A percentile compares a stretch with the other conserved stretches of the same genome.
Conservation (phyloP, 30 jellyfish, hydroid and myxozoan species). For the Pelagia noctiluca region DNA sequence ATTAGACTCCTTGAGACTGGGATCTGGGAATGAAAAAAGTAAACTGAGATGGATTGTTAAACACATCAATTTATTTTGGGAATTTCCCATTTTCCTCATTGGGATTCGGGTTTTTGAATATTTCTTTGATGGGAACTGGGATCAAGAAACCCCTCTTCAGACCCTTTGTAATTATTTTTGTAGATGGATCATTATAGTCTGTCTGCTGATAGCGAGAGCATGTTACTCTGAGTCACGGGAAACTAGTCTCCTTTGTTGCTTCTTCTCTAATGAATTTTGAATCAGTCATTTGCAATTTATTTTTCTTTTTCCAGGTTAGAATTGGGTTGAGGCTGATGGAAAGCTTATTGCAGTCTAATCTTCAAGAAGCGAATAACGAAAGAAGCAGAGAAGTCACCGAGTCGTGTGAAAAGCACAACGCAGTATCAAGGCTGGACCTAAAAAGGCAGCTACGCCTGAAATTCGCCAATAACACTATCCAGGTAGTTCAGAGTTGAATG, state of each 20-base stretch:
- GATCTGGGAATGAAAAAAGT: no score
- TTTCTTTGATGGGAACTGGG: no score
- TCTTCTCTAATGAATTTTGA: background rate
- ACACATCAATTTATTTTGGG: no score
- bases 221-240: background rate
- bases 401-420: background rate
- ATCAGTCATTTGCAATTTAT: background rate
- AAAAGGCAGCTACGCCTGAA: background rate
- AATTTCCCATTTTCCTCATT: no score
- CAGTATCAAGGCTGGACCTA: background rate
- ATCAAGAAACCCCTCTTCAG: no score
- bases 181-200: no score
- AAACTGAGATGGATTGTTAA: no score
- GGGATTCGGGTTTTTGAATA: no score
- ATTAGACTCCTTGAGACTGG: no score
- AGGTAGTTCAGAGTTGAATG: background rate
- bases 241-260: no score
- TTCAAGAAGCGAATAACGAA: background rate
- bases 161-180: no score
- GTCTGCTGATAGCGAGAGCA: no score
- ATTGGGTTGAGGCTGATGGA: slow-evolving; percentile 48
- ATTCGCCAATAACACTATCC: background rate
- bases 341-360: background rate
- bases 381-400: background rate
- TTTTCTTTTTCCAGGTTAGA: slow-evolving; percentile 23